These are phyloP conservation scores for Scarus forsteni DNA, from an alignment of 2,797 vertebrate genomes.

Conservation along the genomic window DNA sequence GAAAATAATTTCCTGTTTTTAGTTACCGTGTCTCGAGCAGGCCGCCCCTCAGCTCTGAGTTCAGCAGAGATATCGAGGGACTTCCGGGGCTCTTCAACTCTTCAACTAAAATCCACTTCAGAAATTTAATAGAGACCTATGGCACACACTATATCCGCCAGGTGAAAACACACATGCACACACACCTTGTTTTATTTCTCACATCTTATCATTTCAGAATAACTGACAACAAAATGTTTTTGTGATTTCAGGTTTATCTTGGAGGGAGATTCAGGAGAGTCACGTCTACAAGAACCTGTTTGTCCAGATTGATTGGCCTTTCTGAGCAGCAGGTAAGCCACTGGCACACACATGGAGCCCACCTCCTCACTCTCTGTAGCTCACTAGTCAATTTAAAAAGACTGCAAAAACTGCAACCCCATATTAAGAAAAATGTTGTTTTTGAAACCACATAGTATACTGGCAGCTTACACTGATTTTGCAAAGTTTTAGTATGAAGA, in stretches of 20 bases:
- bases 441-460: too few relatives aligned
- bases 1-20: not conserved
- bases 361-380: too few relatives aligned
- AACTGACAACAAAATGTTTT: not conserved
- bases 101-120: constrained; percentile 2
- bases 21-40: constrained; percentile 13
- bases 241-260: constrained; percentile 25
- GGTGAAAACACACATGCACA: constrained; percentile 22
- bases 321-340: not conserved
- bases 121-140: constrained; percentile 25
- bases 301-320: constrained; percentile 33
- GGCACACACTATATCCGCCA: constrained; percentile 50
- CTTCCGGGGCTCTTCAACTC: constrained; percentile 5
- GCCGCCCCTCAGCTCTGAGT: constrained; percentile 17
- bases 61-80: not conserved
- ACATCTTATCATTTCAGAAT: too few relatives aligned
- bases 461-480: too few relatives aligned
- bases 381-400: too few relatives aligned
- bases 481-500: too few relatives aligned
- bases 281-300: constrained; percentile 33
- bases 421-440: too few relatives aligned
- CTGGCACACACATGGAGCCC: not conserved
- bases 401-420: too few relatives aligned
- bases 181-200: not conserved
- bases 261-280: constrained; percentile 32